phyloP scores from a whole-genome alignment of 2,797 vertebrate species.

The Valencia hispanica region DNA sequence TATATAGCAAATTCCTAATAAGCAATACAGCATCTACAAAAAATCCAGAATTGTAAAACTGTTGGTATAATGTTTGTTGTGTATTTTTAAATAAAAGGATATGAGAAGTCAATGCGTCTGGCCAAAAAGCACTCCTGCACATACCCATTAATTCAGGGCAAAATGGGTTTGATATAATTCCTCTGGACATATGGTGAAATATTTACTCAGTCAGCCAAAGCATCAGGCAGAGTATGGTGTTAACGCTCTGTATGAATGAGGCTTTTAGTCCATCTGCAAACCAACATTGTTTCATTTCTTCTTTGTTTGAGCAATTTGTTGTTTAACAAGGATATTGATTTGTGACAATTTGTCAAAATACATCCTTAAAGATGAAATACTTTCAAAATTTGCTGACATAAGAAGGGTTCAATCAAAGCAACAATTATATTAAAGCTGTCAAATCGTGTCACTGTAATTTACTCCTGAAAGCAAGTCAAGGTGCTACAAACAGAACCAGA shows the following conservation, averaged over 20 bases:
- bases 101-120: neutral
- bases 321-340: neutral
- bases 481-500: neutral
- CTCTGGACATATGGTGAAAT: constrained; percentile 35
- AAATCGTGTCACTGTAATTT: constrained; percentile 5
- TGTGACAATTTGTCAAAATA: neutral
- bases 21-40: neutral
- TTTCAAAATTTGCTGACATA: neutral
- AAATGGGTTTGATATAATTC: constrained; percentile 26
- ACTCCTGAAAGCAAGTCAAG: constrained; percentile 5
- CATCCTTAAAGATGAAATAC: neutral
- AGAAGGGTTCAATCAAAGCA: constrained; percentile 1
- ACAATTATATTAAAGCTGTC: constrained; percentile 8
- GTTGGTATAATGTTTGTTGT: neutral
- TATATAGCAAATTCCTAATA: neutral
- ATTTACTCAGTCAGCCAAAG: constrained; percentile 23
- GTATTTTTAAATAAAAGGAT: neutral
- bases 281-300: neutral
- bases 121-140: neutral
- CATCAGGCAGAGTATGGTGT: neutral
- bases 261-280: constrained; percentile 5
- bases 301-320: neutral
- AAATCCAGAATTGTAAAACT: neutral
- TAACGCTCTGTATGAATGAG: neutral
- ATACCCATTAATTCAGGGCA: neutral